Percentiles rank a stretch among this genome's conserved stretches.
Conservation (phyloP, 2,113 vertebrate genomes). For the Tyrannus savana region DNA sequence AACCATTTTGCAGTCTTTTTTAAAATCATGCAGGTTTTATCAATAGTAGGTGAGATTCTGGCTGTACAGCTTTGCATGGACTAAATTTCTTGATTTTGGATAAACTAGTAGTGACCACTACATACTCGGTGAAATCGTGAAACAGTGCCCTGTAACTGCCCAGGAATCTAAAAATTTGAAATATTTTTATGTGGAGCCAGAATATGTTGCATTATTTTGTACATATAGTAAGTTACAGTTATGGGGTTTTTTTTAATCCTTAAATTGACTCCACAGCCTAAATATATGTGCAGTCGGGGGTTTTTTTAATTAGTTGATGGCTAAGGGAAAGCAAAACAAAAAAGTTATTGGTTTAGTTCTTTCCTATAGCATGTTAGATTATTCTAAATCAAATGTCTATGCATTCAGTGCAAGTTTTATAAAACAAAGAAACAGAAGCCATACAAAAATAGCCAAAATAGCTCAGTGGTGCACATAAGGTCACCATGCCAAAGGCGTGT, state of each 20-base stretch:
- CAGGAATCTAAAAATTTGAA: neutral
- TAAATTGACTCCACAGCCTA: neutral
- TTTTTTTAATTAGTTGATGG: neutral
- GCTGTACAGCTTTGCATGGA: neutral
- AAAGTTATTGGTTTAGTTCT: neutral
- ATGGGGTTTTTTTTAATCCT: neutral
- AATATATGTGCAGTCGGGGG: neutral
- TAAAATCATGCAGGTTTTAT: neutral
- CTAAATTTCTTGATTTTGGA: neutral
- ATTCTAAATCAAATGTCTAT: neutral
- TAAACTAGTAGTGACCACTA: neutral
- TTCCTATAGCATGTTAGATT: neutral
- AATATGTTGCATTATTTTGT: neutral
- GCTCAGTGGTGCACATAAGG: neutral
- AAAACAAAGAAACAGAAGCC: neutral
- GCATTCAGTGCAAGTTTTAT: neutral
- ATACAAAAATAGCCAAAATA: neutral
- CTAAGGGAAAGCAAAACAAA: neutral
- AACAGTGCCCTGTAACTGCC: neutral
- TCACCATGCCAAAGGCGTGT: neutral
- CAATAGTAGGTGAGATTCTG: neutral
- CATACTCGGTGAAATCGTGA: neutral
- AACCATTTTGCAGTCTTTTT: neutral
- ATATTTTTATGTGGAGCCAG: neutral
- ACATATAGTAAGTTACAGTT: neutral